Base-by-base conservation (phyloP, 2,113 vertebrate species). In the Zosterops borbonicus region DNA sequence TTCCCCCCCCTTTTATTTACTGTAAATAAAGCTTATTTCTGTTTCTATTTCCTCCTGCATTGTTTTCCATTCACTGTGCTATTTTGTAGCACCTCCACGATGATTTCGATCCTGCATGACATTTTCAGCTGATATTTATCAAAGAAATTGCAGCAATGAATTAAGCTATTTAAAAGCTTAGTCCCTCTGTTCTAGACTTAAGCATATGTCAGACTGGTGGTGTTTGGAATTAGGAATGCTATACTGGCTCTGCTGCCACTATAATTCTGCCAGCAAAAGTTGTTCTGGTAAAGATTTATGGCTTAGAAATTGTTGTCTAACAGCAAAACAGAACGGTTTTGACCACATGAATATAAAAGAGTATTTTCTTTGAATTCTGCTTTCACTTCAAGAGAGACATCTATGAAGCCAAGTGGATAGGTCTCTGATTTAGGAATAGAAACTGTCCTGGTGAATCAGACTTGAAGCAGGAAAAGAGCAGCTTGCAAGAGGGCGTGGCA, bases 161-260 rank as follows among this genome's bases (percentile, higher is more conserved):
- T 92, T 53, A 87, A 80, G 50, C 37, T 74, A 19, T 95, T 94
- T 90, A 93, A 88, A 82, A 91, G 71, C 55, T 73, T 58, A 69
- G n/a, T 70, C 19, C 46, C 67, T 73, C 60, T 59, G 25, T 76
- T 85, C 76, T 42, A 77, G 71, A 41, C 6, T 68, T 53, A 52
- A 65, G 46, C 37, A 14, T 64, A 73, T 58, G 67, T 73, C 68
- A 90, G 0, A 69, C 74, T 69, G 73, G 71, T 49, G 20, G 44
- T 24, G 31, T 73, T 89, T 65, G 67, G 42, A 74, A 94, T 56
- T 37, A 64, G 35, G 37, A 94, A 53, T 76, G 62, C 58, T 76
- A 6, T 8, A 19, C 24, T 42, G 85, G 67, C 42, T 73, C 35
- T 91, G 33, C 75, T 87, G 82, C 29, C 47, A 5, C 59, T 64